Base-by-base conservation (phyloP, 2,797 vertebrate genomes). In the Chelmon rostratus region DNA sequence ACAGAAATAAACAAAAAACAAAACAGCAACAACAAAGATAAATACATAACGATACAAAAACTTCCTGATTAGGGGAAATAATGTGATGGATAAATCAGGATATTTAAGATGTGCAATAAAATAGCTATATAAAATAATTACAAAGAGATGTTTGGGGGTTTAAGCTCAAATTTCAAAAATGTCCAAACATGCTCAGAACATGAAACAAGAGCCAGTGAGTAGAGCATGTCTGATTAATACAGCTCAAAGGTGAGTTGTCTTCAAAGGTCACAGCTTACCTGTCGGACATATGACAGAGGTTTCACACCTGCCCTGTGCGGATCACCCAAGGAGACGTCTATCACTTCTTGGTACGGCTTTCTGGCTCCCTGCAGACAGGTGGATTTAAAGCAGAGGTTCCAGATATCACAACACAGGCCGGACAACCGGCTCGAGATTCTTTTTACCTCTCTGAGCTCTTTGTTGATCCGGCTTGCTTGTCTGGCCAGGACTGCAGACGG, bases 201-300 rank as follows among this genome's bases (percentile, higher is more conserved):
- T 31, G 28, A 31, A 31, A 28, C 28, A 31, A 31, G 28, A 31
- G 28, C 4, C 28, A 31, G 28, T 4, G 28, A 31, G 28, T 3
- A 31, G 28, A 31, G 28, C 28, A 3, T 31, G 28, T 31, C 28
- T 31, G 28, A 31, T 53, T 38, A 50, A 35, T 23, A 9, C 3
- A 63, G 1, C n/a, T 63, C 49, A 12, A 44, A 21, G 15, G 58
- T 25, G 10, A 42, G 15, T 8, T 40, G 19, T 40, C 13, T 72
- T 19, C 59, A 11, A 75, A 67, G 40, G 21, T 72, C 46, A 53
- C 6, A 44, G 9, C n/a, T 75, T 89, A 96, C 96, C 94, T 96
- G 96, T 54, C 93, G 89, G 54, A 92, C 81, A 81, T 95, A 96
- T 5, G 95, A 76, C 70, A 96, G 72, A 54, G 94, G 95, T 63